Percentiles rank a stretch among this genome's conserved stretches.
Evolutionary conservation across 2,888 invertebrate species (phyloP).

Genomic region (Sinohyriopsis cumingii): DNA sequence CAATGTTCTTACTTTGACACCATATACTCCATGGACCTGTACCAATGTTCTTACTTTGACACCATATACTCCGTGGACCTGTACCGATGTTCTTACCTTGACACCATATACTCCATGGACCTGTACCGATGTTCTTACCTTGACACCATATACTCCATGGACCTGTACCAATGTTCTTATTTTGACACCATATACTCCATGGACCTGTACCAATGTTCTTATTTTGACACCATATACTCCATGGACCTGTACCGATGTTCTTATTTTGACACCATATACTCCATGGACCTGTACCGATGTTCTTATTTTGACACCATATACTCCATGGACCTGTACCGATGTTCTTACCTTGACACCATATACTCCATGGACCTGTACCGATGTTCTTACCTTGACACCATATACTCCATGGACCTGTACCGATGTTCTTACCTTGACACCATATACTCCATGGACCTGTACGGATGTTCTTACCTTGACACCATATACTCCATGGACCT

Average conservation of each 20-base stretch:
- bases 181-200: slow-evolving; percentile 44
- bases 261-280: slow-evolving; percentile 16
- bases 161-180: too few species aligned
- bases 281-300: slow-evolving; percentile 55
- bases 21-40: slow-evolving; percentile 58
- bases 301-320: slow-evolving; percentile 13
- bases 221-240: slow-evolving; percentile 41
- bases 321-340: slow-evolving; percentile 57
- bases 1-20: too few species aligned
- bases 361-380: too few species aligned
- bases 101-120: slow-evolving; percentile 51
- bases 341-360: too few species aligned
- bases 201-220: too few species aligned
- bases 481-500: slow-evolving; percentile 55
- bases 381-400: too few species aligned
- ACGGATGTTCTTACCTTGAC: too few species aligned
- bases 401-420: slow-evolving; percentile 62
- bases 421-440: too few species aligned
- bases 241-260: slow-evolving; percentile 24
- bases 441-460: slow-evolving; percentile 58
- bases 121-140: too few species aligned
- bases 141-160: slow-evolving; percentile 48
- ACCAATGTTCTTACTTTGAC: too few species aligned
- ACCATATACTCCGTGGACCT: slow-evolving; percentile 55
- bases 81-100: too few species aligned